phyloP scores from a whole-genome alignment of 2,888 invertebrate genomes.

The Tuberolachnus salignus region DNA sequence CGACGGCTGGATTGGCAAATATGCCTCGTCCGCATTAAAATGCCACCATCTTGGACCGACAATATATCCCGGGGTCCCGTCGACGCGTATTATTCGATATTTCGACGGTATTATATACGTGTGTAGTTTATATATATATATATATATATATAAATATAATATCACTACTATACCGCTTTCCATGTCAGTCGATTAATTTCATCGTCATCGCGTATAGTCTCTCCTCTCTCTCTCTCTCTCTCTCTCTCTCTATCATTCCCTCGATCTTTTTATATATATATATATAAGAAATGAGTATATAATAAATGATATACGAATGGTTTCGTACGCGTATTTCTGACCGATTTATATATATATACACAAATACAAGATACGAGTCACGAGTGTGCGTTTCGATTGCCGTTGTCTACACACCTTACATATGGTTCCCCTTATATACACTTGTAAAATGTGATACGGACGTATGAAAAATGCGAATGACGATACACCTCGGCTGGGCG shows the following conservation, averaged over 20 bases:
- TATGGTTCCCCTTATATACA: too few relatives aligned
- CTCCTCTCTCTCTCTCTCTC: background rate
- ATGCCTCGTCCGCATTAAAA: slow-evolving; percentile 53
- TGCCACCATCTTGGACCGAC: slow-evolving; percentile 34
- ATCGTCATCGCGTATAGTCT: background rate
- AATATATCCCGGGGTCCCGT: slow-evolving; percentile 12
- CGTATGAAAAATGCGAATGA: background rate
- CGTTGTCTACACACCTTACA: background rate
- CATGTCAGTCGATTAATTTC: slow-evolving; percentile 30
- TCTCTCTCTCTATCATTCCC: background rate
- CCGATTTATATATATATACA: background rate
- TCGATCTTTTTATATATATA: background rate
- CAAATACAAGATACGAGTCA: background rate
- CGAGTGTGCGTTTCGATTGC: background rate
- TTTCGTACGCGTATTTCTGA: slow-evolving; percentile 2
- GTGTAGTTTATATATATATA: too few relatives aligned
- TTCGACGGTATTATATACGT: background rate
- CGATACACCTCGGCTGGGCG: too few relatives aligned
- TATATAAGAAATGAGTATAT: too few relatives aligned
- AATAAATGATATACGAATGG: background rate
- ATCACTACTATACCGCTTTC: background rate
- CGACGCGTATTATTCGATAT: slow-evolving; percentile 30
- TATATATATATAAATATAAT: background rate
- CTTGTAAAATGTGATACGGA: too few relatives aligned
- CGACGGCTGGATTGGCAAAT: slow-evolving; percentile 31